Evolutionary conservation across 2,113 vertebrate genomes (phyloP).

Genomic region (Phycodurus eques): DNA sequence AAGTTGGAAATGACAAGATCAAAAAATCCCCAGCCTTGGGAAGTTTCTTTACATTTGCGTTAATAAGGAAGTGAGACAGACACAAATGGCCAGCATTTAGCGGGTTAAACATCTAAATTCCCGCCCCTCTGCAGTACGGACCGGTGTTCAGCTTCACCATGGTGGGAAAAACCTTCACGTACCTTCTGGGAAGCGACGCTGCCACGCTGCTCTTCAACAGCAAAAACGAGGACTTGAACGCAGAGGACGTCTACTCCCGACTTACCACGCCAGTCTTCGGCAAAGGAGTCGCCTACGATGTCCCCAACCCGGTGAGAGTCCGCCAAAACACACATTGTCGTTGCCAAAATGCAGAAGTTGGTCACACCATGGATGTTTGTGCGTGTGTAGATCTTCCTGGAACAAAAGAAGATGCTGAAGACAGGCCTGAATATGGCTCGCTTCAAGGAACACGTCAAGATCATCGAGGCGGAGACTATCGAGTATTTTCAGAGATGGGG

Average conservation of each 20-base stretch:
- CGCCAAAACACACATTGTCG: too few species aligned
- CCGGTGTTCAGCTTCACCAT: slow-evolving; percentile 98
- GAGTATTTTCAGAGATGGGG: slow-evolving; percentile 94
- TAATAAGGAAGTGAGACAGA: background rate
- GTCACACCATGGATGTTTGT: background rate
- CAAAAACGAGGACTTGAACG: slow-evolving; percentile 95
- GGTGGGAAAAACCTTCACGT: slow-evolving; percentile 96
- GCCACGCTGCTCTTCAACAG: slow-evolving; percentile 93
- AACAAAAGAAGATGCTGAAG: slow-evolving; percentile 98
- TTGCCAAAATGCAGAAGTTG: too few species aligned
- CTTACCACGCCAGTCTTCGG: slow-evolving; percentile 96
- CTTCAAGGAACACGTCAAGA: slow-evolving; percentile 82
- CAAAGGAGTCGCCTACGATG: slow-evolving; percentile 93
- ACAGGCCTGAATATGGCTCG: slow-evolving; percentile 88
- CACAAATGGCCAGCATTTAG: background rate
- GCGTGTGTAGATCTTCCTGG: slow-evolving; percentile 84
- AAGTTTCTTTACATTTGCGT: background rate
- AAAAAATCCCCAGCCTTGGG: background rate
- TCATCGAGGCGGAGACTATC: slow-evolving; percentile 90
- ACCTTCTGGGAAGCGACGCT: slow-evolving; percentile 92
- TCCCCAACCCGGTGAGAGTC: slow-evolving; percentile 83
- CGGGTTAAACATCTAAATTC: too few species aligned
- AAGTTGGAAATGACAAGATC: background rate
- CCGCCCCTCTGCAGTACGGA: slow-evolving; percentile 80
- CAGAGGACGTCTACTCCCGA: slow-evolving; percentile 90